Evolutionary conservation across 2,888 invertebrate species (phyloP).

Genomic region (Cheilosia urbana): DNA sequence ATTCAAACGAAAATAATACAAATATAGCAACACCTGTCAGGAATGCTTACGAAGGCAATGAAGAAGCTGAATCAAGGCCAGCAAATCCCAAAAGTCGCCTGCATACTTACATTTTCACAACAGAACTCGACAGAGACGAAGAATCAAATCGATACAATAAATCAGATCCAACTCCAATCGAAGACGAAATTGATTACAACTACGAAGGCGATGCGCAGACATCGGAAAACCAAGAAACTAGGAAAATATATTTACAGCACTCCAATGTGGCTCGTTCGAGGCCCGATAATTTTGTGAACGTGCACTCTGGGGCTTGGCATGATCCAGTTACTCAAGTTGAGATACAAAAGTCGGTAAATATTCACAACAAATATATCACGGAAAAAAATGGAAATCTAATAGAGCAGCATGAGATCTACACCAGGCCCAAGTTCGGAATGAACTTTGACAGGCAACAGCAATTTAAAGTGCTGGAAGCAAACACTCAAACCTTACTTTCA

Average conservation of each 20-base stretch:
- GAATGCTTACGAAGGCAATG: background rate
- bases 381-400: constrained; percentile 81
- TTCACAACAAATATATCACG: constrained; percentile 82
- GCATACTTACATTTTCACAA: constrained; percentile 11
- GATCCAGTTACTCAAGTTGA: constrained; percentile 85
- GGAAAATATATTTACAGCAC: background rate
- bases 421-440: background rate
- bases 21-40: background rate
- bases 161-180: background rate
- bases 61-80: background rate
- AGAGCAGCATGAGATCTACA: constrained; percentile 81
- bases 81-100: background rate
- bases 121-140: too few species aligned
- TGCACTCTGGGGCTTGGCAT: constrained; percentile 71
- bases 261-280: background rate
- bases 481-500: constrained; percentile 65
- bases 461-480: background rate
- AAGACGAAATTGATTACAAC: background rate
- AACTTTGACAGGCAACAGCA: background rate
- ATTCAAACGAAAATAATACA: background rate
- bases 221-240: constrained; percentile 18
- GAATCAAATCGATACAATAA: background rate
- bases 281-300: constrained; percentile 54
- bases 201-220: background rate
- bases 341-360: constrained; percentile 86